Evolutionary conservation across 2,113 vertebrate species (phyloP).

Genomic region (Turnix velox): DNA sequence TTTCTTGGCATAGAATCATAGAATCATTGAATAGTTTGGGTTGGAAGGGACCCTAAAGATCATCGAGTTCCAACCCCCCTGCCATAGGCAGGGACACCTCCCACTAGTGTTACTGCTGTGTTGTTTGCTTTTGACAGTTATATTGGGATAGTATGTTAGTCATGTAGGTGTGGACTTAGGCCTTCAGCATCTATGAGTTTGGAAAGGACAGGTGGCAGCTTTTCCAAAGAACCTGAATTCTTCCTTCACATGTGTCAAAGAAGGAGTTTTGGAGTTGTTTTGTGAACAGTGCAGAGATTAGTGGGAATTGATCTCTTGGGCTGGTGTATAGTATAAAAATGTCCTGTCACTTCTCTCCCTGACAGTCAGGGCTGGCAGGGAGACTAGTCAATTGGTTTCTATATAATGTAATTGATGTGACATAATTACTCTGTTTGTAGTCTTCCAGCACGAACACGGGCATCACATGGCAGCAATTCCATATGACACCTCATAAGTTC

Average conservation of each 20-base stretch:
- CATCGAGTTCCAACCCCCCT: too few species aligned
- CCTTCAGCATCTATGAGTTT: neutral
- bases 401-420: neutral
- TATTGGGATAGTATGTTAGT: neutral
- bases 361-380: neutral
- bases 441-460: neutral
- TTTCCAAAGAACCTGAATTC: neutral
- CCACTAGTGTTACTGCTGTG: neutral
- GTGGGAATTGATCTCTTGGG: neutral
- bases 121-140: neutral
- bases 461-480: neutral
- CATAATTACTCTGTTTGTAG: slow-evolving; percentile 2
- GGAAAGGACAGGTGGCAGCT: neutral
- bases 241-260: neutral
- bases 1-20: neutral
- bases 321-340: neutral
- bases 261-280: neutral
- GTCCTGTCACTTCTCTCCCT: neutral
- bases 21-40: too few species aligned
- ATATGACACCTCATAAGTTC: neutral
- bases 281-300: neutral
- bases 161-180: neutral
- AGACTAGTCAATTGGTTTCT: neutral
- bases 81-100: too few species aligned
- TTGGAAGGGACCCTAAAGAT: too few species aligned